A percentile compares a stretch with the other conserved stretches of the same genome.
phyloP scores from a whole-genome alignment of 2,888 invertebrate species.

The Acrobasis repandana region DNA sequence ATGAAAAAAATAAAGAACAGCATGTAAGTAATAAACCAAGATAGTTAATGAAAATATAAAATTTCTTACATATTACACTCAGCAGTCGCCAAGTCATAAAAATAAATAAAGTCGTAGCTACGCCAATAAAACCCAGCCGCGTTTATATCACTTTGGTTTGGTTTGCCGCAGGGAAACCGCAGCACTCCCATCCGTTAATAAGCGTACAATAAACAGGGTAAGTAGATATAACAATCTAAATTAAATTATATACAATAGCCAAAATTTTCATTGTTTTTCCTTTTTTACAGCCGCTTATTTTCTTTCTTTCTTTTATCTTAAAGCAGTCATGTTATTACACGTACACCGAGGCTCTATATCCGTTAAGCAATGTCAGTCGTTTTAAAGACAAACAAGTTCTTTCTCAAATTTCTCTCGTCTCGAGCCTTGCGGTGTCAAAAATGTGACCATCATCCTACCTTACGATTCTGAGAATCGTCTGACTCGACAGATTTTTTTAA shows the following conservation, averaged over 20 bases:
- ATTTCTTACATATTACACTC: neutral
- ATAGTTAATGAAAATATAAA: neutral
- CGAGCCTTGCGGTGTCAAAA: conserved; percentile 41
- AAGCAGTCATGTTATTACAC: conserved; percentile 25
- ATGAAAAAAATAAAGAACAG: too few relatives aligned
- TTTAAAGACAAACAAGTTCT: conserved; percentile 47
- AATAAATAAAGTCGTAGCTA: neutral
- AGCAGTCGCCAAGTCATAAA: neutral
- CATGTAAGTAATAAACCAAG: too few relatives aligned
- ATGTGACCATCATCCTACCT: conserved; percentile 32
- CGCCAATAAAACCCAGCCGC: neutral
- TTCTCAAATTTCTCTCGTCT: conserved; percentile 51
- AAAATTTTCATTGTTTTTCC: too few relatives aligned
- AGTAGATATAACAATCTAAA: neutral
- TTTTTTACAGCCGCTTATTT: too few relatives aligned
- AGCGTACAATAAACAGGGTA: neutral
- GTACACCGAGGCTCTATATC: conserved; percentile 35
- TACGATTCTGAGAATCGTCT: conserved; percentile 20
- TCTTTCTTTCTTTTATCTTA: neutral
- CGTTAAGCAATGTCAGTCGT: conserved; percentile 32
- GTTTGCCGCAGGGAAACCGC: too few relatives aligned
- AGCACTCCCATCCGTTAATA: neutral
- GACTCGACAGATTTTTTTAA: conserved; percentile 8
- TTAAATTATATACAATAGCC: neutral
- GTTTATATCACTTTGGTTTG: too few relatives aligned